phyloP scores from a whole-genome alignment of 1,140 invertebrate genomes.

The Pinna nobilis region DNA sequence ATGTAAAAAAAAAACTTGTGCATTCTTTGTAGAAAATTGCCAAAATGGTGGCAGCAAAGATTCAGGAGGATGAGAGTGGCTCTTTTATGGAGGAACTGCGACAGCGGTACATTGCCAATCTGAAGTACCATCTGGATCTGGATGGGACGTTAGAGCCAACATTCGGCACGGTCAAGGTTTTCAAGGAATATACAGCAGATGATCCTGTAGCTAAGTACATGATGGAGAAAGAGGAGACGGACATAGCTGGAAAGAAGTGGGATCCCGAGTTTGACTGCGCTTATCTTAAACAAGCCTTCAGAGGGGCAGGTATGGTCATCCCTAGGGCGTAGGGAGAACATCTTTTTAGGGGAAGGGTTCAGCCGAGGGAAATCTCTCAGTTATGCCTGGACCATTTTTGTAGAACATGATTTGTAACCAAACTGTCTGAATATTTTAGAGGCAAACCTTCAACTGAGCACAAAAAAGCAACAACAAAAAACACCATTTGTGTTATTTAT shows the following conservation, averaged over 20 bases:
- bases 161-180: constrained; percentile 66
- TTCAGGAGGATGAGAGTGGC: constrained; percentile 30
- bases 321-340: neutral
- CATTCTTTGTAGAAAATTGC: constrained; percentile 30
- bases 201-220: constrained; percentile 57
- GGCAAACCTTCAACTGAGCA: no score
- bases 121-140: constrained; percentile 24
- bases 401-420: no score
- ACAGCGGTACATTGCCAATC: constrained; percentile 19
- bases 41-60: constrained; percentile 15
- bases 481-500: no score
- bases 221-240: constrained; percentile 25
- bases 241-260: constrained; percentile 58
- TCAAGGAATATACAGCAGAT: constrained; percentile 39
- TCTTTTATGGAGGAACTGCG: constrained; percentile 9
- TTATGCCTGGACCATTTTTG: neutral
- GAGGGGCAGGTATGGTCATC: constrained; percentile 64
- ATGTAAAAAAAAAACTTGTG: no score
- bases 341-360: neutral
- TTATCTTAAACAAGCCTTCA: constrained; percentile 69
- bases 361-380: neutral
- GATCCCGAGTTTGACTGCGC: constrained; percentile 67
- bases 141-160: constrained; percentile 62
- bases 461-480: no score
- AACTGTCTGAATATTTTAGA: no score